Evolutionary conservation across 2,888 invertebrate species (phyloP).

Genomic region (Eurytoma californica): DNA sequence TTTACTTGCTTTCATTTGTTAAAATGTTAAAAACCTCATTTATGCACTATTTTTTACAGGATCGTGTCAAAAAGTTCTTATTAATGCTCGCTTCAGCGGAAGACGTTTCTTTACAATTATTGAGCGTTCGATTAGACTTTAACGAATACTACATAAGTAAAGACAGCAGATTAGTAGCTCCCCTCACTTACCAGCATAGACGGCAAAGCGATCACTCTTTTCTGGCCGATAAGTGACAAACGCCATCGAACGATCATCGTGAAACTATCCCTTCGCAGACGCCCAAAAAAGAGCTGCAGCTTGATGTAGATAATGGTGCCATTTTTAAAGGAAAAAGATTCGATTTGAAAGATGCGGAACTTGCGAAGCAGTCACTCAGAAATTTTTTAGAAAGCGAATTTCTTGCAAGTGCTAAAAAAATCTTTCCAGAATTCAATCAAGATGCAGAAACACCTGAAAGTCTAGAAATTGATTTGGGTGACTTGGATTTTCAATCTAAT

Average conservation of each 20-base stretch:
- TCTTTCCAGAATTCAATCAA: conserved; percentile 51
- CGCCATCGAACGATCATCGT: conserved; percentile 29
- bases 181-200: conserved; percentile 75
- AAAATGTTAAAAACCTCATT: conserved; percentile 25
- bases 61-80: conserved; percentile 90
- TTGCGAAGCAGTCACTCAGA: conserved; percentile 60
- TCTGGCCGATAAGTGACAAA: conserved; percentile 67
- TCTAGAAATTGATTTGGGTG: conserved; percentile 56
- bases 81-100: conserved; percentile 88
- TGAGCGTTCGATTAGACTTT: conserved; percentile 95
- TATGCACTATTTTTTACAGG: conserved; percentile 75
- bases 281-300: conserved; percentile 48
- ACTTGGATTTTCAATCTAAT: conserved; percentile 54
- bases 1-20: conserved; percentile 3
- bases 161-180: conserved; percentile 84
- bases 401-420: conserved; percentile 56
- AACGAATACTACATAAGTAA: conserved; percentile 94
- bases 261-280: conserved; percentile 12
- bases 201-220: conserved; percentile 70
- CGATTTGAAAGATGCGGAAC: conserved; percentile 60
- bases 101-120: conserved; percentile 90
- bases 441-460: conserved; percentile 57
- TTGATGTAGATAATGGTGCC: conserved; percentile 42
- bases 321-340: conserved; percentile 30
- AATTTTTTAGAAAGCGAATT: conserved; percentile 63